Conservation (phyloP, 2,113 vertebrate species). For the Hemichromis elongatus region DNA sequence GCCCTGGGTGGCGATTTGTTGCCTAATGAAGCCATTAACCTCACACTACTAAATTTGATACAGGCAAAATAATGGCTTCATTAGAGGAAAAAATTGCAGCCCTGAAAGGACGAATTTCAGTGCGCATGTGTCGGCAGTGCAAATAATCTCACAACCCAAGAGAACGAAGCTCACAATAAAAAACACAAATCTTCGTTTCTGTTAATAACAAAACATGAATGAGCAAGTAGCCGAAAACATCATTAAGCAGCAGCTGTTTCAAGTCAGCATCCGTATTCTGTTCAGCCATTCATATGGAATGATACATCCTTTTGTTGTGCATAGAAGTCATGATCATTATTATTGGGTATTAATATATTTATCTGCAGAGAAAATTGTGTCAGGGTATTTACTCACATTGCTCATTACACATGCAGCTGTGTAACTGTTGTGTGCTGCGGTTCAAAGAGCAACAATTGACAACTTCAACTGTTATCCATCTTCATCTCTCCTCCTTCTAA, state of each 20-base stretch:
- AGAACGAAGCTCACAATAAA: neutral
- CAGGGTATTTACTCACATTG: neutral
- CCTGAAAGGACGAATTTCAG: slow-evolving; percentile 46
- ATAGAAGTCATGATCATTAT: neutral
- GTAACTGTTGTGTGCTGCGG: neutral
- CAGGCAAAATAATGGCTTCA: slow-evolving; percentile 69
- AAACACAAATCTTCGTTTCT: slow-evolving; percentile 30
- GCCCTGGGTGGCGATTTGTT: slow-evolving; percentile 64
- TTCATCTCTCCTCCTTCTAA: neutral
- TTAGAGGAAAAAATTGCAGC: slow-evolving; percentile 56
- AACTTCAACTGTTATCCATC: slow-evolving; percentile 21
- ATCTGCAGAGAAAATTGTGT: slow-evolving; percentile 7
- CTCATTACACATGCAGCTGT: neutral
- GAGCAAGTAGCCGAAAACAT: neutral
- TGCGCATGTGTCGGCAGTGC: slow-evolving; percentile 1
- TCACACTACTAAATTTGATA: slow-evolving; percentile 71
- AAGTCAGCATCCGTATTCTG: neutral
- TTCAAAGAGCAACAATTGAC: slow-evolving; percentile 16
- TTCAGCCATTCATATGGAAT: neutral
- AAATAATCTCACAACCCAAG: slow-evolving; percentile 41
- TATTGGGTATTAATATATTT: neutral
- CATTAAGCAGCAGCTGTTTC: neutral
- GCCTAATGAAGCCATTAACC: slow-evolving; percentile 77
- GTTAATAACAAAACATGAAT: neutral
- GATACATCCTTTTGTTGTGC: neutral